phyloP scores from a whole-genome alignment of 2,113 vertebrate genomes.

The Malurus melanocephalus region DNA sequence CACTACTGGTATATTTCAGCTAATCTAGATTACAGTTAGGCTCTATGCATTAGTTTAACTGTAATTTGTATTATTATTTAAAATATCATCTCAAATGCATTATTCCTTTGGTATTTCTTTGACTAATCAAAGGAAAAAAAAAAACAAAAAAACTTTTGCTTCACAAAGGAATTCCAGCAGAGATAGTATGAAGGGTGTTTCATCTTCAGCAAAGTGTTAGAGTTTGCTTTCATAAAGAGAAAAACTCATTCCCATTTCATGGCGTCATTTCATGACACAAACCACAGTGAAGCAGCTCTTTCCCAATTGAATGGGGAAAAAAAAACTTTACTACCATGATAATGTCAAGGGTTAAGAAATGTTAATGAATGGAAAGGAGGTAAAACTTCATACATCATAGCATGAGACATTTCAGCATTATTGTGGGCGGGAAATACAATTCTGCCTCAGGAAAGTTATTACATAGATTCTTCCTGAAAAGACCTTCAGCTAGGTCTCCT shows the following conservation, averaged over 20 bases:
- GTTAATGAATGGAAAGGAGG: conserved; percentile 13
- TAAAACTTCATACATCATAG: conserved; percentile 42
- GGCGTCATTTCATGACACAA: background rate
- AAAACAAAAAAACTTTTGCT: background rate
- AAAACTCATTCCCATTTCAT: background rate
- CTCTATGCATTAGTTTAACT: background rate
- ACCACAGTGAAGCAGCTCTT: background rate
- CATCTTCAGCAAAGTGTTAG: background rate
- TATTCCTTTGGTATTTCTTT: background rate
- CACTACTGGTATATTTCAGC: conserved; percentile 18
- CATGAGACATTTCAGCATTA: background rate
- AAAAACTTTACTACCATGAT: background rate
- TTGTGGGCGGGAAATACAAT: background rate
- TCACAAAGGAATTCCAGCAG: background rate
- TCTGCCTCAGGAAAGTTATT: background rate
- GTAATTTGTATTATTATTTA: background rate
- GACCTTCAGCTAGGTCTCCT: background rate
- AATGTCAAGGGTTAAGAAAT: background rate
- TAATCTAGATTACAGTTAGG: conserved; percentile 1
- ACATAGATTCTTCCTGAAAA: background rate
- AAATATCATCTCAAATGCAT: background rate
- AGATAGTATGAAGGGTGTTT: background rate
- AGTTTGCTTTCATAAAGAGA: background rate
- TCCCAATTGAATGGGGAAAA: background rate
- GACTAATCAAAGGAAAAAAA: background rate